phyloP scores from a whole-genome alignment of 2,797 vertebrate genomes.

The Sarcophilus harrisii region DNA sequence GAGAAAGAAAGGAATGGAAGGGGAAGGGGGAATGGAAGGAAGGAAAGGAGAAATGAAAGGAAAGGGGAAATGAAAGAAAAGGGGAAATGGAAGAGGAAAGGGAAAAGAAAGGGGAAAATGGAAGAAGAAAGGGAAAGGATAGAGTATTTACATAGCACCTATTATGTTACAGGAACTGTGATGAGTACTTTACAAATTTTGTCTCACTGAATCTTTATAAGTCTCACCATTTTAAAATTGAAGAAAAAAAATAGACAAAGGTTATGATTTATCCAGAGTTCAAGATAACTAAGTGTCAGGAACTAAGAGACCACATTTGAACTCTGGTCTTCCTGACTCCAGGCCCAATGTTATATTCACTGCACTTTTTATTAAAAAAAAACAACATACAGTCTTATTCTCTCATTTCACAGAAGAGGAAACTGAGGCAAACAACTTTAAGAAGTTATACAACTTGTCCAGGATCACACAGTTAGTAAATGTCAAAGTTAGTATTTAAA shows the following conservation, averaged over 20 bases:
- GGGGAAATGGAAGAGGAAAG: too few relatives aligned
- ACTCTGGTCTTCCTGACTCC: not conserved
- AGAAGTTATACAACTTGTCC: not conserved
- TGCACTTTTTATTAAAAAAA: not conserved
- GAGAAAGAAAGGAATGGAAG: not conserved
- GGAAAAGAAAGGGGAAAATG: not conserved
- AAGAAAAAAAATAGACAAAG: not conserved
- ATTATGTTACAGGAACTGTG: not conserved
- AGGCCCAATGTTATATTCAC: not conserved
- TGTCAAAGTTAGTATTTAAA: not conserved
- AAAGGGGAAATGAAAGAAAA: too few relatives aligned
- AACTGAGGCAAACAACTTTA: not conserved
- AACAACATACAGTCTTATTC: not conserved
- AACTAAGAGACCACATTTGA: not conserved
- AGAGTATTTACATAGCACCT: not conserved
- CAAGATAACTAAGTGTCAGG: not conserved
- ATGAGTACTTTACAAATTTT: not conserved
- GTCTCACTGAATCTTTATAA: not conserved
- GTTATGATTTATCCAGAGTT: not conserved
- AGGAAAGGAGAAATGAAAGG: too few relatives aligned
- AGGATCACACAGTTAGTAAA: not conserved
- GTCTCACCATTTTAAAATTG: not conserved
- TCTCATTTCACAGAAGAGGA: not conserved
- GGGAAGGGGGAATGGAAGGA: not conserved
- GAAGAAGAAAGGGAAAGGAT: not conserved